A percentile compares a stretch with the other conserved stretches of the same genome.
Evolutionary conservation across 2,797 vertebrate genomes (phyloP).

Genomic region (Micrastur ruficollis): DNA sequence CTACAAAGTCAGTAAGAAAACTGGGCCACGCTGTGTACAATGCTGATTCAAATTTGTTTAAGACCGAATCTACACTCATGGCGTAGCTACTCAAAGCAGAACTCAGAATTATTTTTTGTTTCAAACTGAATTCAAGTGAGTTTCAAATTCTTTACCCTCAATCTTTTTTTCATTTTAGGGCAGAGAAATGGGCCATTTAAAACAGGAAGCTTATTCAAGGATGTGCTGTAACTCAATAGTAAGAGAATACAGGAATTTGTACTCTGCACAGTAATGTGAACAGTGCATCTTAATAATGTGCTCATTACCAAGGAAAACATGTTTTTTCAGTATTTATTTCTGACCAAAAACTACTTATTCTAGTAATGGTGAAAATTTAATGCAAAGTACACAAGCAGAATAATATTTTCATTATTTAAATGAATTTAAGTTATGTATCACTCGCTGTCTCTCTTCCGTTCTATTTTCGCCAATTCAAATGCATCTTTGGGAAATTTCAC

Average conservation of each 20-base stretch:
- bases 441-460: not conserved
- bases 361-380: not conserved
- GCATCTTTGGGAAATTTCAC: not conserved
- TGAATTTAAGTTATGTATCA: not conserved
- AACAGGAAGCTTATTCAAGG: not conserved
- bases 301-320: not conserved
- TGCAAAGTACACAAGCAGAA: not conserved
- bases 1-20: not conserved
- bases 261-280: not conserved
- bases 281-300: not conserved
- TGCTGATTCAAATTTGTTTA: not conserved
- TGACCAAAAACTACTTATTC: not conserved
- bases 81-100: not conserved
- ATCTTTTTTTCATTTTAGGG: not conserved
- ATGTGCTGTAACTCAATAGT: not conserved
- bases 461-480: not conserved
- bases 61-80: not conserved
- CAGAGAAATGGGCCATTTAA: not conserved
- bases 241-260: not conserved
- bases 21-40: fast-evolving
- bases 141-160: not conserved
- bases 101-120: not conserved
- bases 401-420: not conserved
- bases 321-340: not conserved
- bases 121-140: not conserved